These are phyloP conservation scores for Apeltes quadracus DNA, from an alignment of 2,113 vertebrate species.

Conservation along the genomic window DNA sequence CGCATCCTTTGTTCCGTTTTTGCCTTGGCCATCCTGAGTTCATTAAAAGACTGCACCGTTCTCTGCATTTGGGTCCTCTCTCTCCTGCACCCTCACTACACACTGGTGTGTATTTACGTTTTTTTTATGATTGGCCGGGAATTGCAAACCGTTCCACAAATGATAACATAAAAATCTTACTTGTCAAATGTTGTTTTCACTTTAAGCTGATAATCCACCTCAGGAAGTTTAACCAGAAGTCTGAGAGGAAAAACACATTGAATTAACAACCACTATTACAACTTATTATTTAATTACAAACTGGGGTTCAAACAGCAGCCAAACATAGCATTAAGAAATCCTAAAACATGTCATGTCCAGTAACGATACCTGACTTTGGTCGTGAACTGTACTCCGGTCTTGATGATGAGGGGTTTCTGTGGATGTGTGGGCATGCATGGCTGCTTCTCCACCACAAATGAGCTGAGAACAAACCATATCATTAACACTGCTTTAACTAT, in stretches of 20 bases:
- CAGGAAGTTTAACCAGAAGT: conserved; percentile 93
- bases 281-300: neutral
- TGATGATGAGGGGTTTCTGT: conserved; percentile 94
- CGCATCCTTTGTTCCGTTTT: too few relatives aligned
- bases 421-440: conserved; percentile 97
- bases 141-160: neutral
- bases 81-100: too few relatives aligned
- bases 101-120: neutral
- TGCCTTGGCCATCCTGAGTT: too few relatives aligned
- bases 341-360: neutral
- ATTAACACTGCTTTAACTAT: neutral
- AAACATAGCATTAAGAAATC: neutral
- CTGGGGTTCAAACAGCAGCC: neutral
- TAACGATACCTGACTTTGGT: conserved; percentile 91
- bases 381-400: conserved; percentile 95
- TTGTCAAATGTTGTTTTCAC: conserved; percentile 98
- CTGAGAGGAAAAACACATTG: conserved; percentile 69
- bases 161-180: conserved; percentile 76
- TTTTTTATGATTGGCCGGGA: neutral
- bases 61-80: too few relatives aligned
- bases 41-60: too few relatives aligned
- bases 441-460: conserved; percentile 96
- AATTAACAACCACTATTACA: neutral
- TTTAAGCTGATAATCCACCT: conserved; percentile 96
- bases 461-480: conserved; percentile 77